A percentile compares a stretch with the other conserved stretches of the same genome.
Evolutionary conservation across 2,113 vertebrate species (phyloP).

Genomic region (Gorsachius goisagi): DNA sequence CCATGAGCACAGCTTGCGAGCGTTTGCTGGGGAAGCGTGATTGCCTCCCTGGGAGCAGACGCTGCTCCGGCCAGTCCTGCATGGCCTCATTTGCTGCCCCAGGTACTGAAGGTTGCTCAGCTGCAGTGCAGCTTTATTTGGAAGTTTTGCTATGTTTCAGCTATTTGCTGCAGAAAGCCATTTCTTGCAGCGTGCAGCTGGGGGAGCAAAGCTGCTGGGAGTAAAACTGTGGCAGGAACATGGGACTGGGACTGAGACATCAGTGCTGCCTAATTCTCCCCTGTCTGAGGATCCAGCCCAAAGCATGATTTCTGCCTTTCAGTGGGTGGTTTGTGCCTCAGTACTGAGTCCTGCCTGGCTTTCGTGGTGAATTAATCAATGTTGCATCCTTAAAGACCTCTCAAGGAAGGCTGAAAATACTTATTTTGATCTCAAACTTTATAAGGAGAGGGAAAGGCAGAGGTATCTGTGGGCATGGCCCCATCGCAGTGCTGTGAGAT

Average conservation of each 20-base stretch:
- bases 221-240: background rate
- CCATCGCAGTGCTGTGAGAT: fast-evolving
- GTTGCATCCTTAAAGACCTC: background rate
- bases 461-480: background rate
- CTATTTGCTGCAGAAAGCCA: background rate
- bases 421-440: background rate
- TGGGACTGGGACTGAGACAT: background rate
- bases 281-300: background rate
- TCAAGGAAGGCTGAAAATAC: background rate
- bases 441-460: background rate
- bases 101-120: background rate
- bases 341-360: background rate
- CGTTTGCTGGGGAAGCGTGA: fast-evolving
- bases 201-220: background rate
- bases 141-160: background rate
- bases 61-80: background rate
- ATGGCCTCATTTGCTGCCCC: fast-evolving
- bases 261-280: background rate
- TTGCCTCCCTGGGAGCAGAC: fast-evolving
- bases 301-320: background rate
- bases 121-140: background rate
- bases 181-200: background rate
- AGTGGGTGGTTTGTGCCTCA: background rate
- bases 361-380: fast-evolving
- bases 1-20: fast-evolving